Conservation (phyloP, 64 coral and sea anemone genomes). For the Stylophora pistillata region DNA sequence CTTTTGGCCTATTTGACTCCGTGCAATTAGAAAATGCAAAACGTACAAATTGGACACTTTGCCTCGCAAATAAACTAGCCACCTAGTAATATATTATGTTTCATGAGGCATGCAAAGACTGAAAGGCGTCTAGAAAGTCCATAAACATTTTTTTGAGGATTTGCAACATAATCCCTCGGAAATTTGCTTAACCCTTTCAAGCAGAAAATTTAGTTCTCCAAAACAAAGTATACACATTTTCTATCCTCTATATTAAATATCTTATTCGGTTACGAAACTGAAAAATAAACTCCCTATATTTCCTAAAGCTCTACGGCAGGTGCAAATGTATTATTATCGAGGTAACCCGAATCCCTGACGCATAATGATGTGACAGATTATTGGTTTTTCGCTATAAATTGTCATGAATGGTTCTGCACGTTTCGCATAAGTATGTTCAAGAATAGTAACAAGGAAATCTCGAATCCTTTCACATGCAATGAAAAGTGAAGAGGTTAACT, state of each 20-base stretch:
- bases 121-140: background rate
- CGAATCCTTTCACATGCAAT: background rate
- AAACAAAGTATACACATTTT: background rate
- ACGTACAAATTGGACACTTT: background rate
- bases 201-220: background rate
- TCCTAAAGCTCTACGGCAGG: background rate
- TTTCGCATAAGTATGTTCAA: background rate
- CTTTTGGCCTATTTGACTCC: background rate
- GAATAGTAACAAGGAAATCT: background rate
- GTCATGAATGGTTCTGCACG: too few relatives aligned
- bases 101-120: background rate
- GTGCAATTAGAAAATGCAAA: background rate
- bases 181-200: background rate
- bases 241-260: background rate
- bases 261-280: background rate
- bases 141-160: background rate
- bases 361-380: background rate
- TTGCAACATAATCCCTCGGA: background rate
- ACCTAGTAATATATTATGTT: background rate
- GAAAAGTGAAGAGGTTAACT: background rate
- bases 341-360: background rate
- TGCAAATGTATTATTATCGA: slow-evolving; percentile 10
- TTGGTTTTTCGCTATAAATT: background rate
- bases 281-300: background rate
- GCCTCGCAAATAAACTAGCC: background rate